Percentiles rank a stretch among this genome's conserved stretches.
These are phyloP conservation scores for Pollenia griseotomentosa DNA, from an alignment of 2,888 invertebrate genomes.

Conservation along the genomic window DNA sequence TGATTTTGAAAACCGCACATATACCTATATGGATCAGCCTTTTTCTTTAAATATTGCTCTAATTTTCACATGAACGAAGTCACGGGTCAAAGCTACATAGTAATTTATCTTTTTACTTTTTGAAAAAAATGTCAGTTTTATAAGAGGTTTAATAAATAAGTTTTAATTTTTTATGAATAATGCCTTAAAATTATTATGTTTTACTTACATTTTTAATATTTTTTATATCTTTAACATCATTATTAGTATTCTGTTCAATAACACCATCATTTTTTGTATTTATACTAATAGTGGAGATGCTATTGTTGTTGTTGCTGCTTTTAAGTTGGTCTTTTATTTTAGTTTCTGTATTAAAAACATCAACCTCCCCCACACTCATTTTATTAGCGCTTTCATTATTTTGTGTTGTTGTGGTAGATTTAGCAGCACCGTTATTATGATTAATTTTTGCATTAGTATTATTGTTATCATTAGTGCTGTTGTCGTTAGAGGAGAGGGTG, in stretches of 20 bases:
- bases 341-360: conserved; percentile 12
- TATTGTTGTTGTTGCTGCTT: conserved; percentile 26
- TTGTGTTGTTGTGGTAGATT: conserved; percentile 13
- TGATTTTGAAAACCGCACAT: too few species aligned
- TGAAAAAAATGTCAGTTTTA: too few species aligned
- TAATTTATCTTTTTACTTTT: too few species aligned
- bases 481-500: conserved; percentile 4
- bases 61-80: too few species aligned
- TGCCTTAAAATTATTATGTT: background rate
- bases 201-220: conserved; percentile 57
- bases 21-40: too few species aligned
- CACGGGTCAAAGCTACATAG: too few species aligned
- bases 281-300: background rate
- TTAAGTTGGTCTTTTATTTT: conserved; percentile 22
- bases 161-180: too few species aligned
- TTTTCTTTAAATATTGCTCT: too few species aligned
- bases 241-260: conserved; percentile 30
- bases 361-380: conserved; percentile 28
- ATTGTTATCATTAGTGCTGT: conserved; percentile 11
- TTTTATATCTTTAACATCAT: conserved; percentile 39
- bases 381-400: background rate
- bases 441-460: conserved; percentile 11
- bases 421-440: conserved; percentile 28
- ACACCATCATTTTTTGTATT: conserved; percentile 29
- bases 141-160: too few species aligned